These are phyloP conservation scores for Clarias pachynema DNA, from an alignment of 2,797 vertebrate genomes.

Conservation along the genomic window DNA sequence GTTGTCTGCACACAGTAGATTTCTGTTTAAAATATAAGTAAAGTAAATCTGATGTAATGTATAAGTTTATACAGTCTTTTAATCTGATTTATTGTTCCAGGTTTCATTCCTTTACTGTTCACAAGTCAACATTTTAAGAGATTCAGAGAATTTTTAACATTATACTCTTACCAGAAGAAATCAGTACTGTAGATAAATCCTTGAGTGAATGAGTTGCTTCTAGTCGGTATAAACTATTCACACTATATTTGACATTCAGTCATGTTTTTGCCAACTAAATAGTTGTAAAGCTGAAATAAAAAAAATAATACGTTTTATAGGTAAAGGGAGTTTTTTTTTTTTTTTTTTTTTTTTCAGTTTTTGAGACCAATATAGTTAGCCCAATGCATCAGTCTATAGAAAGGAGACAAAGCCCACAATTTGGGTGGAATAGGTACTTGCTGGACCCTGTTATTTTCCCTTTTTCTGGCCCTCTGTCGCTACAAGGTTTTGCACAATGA, in stretches of 20 bases:
- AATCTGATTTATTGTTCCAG: not conserved
- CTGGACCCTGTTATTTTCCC: slow-evolving; percentile 26
- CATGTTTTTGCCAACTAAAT: not conserved
- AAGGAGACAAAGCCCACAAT: slow-evolving; percentile 13
- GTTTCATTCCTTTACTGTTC: not conserved
- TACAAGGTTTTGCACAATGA: slow-evolving; percentile 25
- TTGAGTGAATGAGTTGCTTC: not conserved
- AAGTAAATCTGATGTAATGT: not conserved
- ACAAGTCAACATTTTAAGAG: not conserved
- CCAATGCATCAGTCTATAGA: not conserved
- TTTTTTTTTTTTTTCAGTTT: too few relatives aligned
- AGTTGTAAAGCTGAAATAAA: not conserved
- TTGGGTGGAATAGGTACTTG: slow-evolving; percentile 3
- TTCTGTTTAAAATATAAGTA: not conserved
- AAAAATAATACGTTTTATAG: not conserved
- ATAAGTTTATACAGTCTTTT: not conserved
- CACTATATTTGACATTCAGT: not conserved
- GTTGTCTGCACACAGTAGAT: not conserved
- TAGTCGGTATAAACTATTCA: not conserved
- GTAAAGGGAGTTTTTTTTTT: not conserved
- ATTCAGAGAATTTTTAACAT: not conserved
- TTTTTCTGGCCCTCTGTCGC: slow-evolving; percentile 23
- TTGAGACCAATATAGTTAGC: not conserved
- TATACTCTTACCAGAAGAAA: not conserved
- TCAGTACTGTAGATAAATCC: not conserved